Evolutionary conservation across 2,888 invertebrate species (phyloP), one percentile per base, ranked within the genome.

Genomic region (Latrodectus elegans): DNA sequence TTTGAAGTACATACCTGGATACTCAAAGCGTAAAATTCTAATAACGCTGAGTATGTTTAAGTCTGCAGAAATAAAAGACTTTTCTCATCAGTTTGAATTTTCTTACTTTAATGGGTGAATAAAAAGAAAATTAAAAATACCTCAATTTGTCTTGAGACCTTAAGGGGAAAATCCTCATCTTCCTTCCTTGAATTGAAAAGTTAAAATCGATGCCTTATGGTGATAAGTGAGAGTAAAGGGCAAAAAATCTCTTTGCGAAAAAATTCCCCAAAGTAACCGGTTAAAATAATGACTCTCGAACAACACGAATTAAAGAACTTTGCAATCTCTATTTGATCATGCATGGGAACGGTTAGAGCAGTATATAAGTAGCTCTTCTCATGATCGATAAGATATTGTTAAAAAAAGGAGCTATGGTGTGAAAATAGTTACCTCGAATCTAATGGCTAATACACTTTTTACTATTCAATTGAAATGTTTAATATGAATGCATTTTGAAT

Each of bases 61-160:
- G 38, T 4, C 38, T 38, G 38, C 38, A 38, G 38, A 38, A 38
- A 38, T 38, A 38, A 38, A 78, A 55, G 70, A 68, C 79, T 64
- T 76, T 76, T 71, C 80, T 52, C 72, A 80, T 80, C 80, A 80
- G 73, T 80, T 80, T 65, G 52, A 80, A 72, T 80, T 72, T 26
- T 51, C 22, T 22, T 17, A 55, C 15, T 38, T 70, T 80, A 73
- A 73, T 14, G 15, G 51, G 51, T n/a, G 17, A 51, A 49, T 11
- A 73, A 76, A 65, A 75, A 75, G 75, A 70, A 70, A 82, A 82
- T 53, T 60, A 75, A 82, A 67, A 52, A n/a, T 22, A 22, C 12
- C 38, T 68, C 75, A 70, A 82, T 82, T 82, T 74, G 75, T 82
- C 82, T 75, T 75, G 70, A 75, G 82, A 75, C 68, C 75, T 51